Evolutionary conservation across 2,888 invertebrate genomes (phyloP).

Genomic region (Tromatobia lineatoria): DNA sequence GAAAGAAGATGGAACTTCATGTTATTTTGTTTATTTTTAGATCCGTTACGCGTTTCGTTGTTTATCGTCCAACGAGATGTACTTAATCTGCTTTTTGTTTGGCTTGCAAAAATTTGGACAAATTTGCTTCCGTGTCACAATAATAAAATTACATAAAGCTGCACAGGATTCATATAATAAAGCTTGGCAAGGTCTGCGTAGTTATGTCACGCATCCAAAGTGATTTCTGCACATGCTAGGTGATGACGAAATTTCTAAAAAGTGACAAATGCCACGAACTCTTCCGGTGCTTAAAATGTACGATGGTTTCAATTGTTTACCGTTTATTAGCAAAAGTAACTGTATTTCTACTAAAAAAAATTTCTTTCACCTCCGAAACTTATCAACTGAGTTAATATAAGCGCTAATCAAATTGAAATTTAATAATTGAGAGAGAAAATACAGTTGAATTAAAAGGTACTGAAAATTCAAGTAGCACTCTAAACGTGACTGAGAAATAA

Average conservation of each 20-base stretch:
- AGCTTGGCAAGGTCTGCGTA: conserved; percentile 75
- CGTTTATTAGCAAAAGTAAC: neutral
- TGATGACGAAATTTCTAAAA: conserved; percentile 66
- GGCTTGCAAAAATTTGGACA: conserved; percentile 67
- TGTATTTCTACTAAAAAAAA: neutral
- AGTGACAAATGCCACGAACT: conserved; percentile 31
- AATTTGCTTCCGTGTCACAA: conserved; percentile 65
- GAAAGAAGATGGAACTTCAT: too few relatives aligned
- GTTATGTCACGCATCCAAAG: conserved; percentile 75
- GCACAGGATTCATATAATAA: conserved; percentile 69
- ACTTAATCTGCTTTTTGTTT: conserved; percentile 60
- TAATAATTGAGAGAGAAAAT: too few relatives aligned
- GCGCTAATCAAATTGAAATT: too few relatives aligned
- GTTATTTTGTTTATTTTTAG: neutral
- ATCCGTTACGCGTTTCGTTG: neutral
- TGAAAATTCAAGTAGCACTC: too few relatives aligned
- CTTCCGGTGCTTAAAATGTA: conserved; percentile 58
- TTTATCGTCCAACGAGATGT: neutral
- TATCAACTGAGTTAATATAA: too few relatives aligned
- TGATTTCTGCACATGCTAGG: conserved; percentile 48
- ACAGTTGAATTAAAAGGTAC: too few relatives aligned
- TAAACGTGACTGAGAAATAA: too few relatives aligned
- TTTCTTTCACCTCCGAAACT: neutral
- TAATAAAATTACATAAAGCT: conserved; percentile 78
- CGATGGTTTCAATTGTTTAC: conserved; percentile 10